Conservation (phyloP, 2,113 vertebrate species). For the Cyprinodon tularosa region DNA sequence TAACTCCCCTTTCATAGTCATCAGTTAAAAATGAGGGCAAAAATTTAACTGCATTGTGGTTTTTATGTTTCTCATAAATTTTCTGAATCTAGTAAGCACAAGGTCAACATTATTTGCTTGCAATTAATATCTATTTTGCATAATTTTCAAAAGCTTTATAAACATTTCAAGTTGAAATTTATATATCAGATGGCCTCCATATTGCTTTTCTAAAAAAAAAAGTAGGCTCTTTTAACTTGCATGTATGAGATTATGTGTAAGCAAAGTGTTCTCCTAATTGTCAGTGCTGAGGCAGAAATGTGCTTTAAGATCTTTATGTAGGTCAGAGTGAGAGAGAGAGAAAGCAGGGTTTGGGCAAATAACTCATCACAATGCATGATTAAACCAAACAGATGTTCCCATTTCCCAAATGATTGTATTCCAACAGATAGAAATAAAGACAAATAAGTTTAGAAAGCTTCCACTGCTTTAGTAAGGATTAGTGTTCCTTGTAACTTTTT, state of each 20-base stretch:
- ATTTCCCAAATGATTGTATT: constrained; percentile 2
- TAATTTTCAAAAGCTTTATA: neutral
- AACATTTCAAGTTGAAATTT: too few species aligned
- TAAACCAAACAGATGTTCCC: constrained; percentile 11
- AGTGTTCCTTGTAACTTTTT: neutral
- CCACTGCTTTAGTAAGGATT: neutral
- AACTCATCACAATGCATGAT: neutral
- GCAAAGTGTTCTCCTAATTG: constrained; percentile 1
- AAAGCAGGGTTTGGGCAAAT: constrained; percentile 13
- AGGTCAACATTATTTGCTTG: neutral
- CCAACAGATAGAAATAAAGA: neutral
- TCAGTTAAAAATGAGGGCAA: neutral
- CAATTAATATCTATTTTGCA: neutral
- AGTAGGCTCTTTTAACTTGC: neutral
- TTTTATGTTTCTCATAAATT: neutral
- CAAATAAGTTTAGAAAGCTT: neutral
- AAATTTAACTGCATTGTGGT: neutral
- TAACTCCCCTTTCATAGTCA: neutral
- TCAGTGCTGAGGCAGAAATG: constrained; percentile 24
- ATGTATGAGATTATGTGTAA: neutral
- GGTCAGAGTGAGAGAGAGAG: constrained; percentile 27
- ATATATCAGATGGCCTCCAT: too few species aligned
- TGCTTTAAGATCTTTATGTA: constrained; percentile 39
- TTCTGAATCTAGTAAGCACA: neutral
- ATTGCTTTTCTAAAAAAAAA: neutral